Conservation (phyloP, 2,888 invertebrate species). For the Platypus cylindrus region DNA sequence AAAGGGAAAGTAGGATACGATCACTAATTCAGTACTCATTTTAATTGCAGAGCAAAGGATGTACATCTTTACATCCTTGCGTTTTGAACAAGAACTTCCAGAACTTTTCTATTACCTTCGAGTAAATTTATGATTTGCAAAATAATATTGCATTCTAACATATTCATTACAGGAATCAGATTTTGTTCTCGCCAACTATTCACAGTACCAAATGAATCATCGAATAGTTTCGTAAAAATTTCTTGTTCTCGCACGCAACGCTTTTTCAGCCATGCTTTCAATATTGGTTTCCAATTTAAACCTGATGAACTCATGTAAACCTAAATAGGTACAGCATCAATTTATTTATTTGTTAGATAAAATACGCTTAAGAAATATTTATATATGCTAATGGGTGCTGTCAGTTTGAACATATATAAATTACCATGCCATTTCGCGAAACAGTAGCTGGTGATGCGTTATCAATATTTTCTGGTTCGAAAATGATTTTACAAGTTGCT, state of each 20-base stretch:
- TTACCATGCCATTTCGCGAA: conserved; percentile 44
- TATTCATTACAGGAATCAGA: conserved; percentile 67
- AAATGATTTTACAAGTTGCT: conserved; percentile 87
- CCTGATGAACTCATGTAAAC: conserved; percentile 97
- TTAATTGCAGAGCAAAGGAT: no score
- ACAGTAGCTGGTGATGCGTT: conserved; percentile 97
- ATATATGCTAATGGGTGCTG: no score
- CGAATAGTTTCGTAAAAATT: conserved; percentile 62
- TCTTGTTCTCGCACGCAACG: conserved; percentile 43
- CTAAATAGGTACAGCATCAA: conserved; percentile 1
- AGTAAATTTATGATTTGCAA: conserved; percentile 72
- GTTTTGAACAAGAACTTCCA: no score
- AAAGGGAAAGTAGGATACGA: neutral
- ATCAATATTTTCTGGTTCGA: conserved; percentile 95
- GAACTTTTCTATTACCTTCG: conserved; percentile 41
- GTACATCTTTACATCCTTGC: no score
- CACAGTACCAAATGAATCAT: conserved; percentile 57
- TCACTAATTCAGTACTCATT: neutral
- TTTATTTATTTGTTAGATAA: neutral
- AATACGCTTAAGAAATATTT: no score
- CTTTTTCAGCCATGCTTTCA: conserved; percentile 70
- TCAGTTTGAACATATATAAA: no score
- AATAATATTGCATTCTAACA: conserved; percentile 83
- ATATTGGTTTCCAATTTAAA: conserved; percentile 82
- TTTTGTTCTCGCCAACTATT: conserved; percentile 80